A percentile compares a stretch with the other conserved stretches of the same genome.
Conservation (phyloP, 1,140 invertebrate species). For the Euwallacea fornicatus region DNA sequence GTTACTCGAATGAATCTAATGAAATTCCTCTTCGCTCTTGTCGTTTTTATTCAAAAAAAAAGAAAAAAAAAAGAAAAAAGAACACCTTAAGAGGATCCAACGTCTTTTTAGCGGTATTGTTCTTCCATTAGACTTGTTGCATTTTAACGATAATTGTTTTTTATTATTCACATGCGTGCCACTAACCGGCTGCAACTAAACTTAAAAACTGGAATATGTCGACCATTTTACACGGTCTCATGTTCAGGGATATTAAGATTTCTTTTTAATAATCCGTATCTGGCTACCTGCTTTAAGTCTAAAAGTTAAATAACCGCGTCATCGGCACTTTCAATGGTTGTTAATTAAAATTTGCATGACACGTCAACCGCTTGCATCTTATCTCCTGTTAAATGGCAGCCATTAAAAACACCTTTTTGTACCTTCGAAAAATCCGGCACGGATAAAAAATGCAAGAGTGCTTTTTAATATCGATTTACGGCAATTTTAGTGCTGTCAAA, state of each 20-base stretch:
- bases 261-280: conserved; percentile 5
- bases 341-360: conserved; percentile 22
- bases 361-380: conserved; percentile 16
- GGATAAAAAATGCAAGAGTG: conserved; percentile 1
- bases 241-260: conserved; percentile 1
- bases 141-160: no score
- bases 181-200: neutral
- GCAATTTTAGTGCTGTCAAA: no score
- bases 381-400: conserved; percentile 20
- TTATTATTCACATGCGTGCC: no score
- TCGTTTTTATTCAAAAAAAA: no score
- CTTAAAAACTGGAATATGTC: neutral
- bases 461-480: no score
- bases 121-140: no score
- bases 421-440: conserved; percentile 5
- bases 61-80: no score
- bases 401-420: conserved; percentile 21
- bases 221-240: neutral
- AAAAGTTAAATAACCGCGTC: conserved; percentile 5
- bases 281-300: conserved; percentile 10
- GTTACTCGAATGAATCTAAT: no score
- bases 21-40: no score
- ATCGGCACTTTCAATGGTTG: neutral
- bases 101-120: no score
- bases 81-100: no score